A percentile compares a stretch with the other conserved stretches of the same genome.
Conservation (phyloP, 30 jellyfish, hydroid and myxozoan species). For the Chrysaora quinquecirrha region DNA sequence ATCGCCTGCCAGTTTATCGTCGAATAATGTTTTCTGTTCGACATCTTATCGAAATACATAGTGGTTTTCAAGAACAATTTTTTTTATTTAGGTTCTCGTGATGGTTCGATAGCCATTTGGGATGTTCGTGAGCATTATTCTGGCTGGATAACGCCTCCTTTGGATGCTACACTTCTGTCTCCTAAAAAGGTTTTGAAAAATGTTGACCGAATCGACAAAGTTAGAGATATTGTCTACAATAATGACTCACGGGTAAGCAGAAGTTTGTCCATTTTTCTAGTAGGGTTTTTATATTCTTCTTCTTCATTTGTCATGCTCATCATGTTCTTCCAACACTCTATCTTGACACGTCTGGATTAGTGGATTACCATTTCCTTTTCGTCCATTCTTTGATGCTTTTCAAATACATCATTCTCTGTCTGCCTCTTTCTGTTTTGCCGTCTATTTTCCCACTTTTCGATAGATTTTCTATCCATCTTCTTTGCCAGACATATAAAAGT, state of each 20-base stretch:
- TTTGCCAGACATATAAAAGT: no score
- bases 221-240: constrained; percentile 87
- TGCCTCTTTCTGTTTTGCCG: no score
- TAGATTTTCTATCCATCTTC: no score
- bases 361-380: no score
- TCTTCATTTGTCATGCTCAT: not conserved
- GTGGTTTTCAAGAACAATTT: no score
- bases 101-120: constrained; percentile 95
- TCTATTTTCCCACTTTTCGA: no score
- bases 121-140: constrained; percentile 27
- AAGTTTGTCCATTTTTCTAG: not conserved
- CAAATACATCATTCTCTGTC: not conserved
- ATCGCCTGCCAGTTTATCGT: no score
- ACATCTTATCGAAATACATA: no score
- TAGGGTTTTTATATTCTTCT: not conserved
- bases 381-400: no score
- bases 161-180: constrained; percentile 20
- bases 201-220: constrained; percentile 65
- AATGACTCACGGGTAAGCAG: constrained; percentile 63
- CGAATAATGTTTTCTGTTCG: no score
- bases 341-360: not conserved
- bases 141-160: constrained; percentile 39
- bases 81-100: constrained; percentile 97
- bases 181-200: constrained; percentile 48
- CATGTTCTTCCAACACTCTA: not conserved